These are phyloP conservation scores for Lymantria dispar DNA, from an alignment of 2,888 invertebrate genomes.

Conservation along the genomic window DNA sequence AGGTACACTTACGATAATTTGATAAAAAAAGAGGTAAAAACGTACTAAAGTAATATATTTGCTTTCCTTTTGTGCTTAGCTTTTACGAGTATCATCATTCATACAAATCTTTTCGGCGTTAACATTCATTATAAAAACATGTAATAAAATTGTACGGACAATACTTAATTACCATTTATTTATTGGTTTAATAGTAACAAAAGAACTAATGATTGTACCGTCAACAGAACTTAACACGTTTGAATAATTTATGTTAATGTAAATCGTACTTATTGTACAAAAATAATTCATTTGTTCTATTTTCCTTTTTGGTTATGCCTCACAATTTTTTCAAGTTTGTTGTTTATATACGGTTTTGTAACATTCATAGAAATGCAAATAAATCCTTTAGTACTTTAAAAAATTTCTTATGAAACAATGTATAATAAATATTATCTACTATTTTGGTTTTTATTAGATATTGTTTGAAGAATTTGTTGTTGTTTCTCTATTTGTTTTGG, in stretches of 20 bases:
- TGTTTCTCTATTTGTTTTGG: too few relatives aligned
- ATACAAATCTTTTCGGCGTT: slow-evolving; percentile 29
- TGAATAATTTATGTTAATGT: slow-evolving; percentile 45
- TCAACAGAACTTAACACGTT: slow-evolving; percentile 34
- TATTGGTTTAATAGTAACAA: slow-evolving; percentile 41
- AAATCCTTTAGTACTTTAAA: background rate
- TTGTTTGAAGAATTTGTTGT: too few relatives aligned
- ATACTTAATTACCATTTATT: slow-evolving; percentile 39
- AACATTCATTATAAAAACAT: slow-evolving; percentile 30
- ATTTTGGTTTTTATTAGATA: too few relatives aligned
- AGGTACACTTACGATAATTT: too few relatives aligned
- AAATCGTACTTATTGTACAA: slow-evolving; percentile 17
- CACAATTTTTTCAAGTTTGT: slow-evolving; percentile 4
- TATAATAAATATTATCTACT: too few relatives aligned
- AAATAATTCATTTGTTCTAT: slow-evolving; percentile 5
- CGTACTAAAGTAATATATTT: too few relatives aligned
- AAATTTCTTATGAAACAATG: background rate
- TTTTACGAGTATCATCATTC: slow-evolving; percentile 30
- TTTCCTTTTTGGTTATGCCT: too few relatives aligned
- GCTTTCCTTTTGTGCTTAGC: too few relatives aligned
- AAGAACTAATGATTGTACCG: slow-evolving; percentile 28
- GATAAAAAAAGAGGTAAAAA: too few relatives aligned
- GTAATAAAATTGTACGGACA: slow-evolving; percentile 34
- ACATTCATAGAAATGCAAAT: background rate
- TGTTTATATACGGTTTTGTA: slow-evolving; percentile 1